Percentiles rank a stretch among this genome's conserved stretches.
Conservation (phyloP, 2,888 invertebrate species). For the Andricus quercusramuli region DNA sequence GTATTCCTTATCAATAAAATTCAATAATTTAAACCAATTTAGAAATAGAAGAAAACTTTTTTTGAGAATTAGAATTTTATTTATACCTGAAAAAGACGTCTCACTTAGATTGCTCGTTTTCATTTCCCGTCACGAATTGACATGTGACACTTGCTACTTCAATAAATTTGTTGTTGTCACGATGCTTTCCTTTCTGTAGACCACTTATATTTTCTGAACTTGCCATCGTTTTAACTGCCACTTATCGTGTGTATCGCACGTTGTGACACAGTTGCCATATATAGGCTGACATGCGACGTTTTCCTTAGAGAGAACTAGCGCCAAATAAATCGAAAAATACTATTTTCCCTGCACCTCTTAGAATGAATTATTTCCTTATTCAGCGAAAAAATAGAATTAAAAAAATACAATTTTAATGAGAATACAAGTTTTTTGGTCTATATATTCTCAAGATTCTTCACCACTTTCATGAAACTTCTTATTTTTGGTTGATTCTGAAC, state of each 20-base stretch:
- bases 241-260: background rate
- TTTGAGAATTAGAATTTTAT: background rate
- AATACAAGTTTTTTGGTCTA: too few species aligned
- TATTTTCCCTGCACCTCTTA: background rate
- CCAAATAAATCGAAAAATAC: background rate
- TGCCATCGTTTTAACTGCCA: constrained; percentile 7
- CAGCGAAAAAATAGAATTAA: background rate
- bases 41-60: background rate
- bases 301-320: background rate
- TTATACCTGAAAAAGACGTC: background rate
- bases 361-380: background rate
- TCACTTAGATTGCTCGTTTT: background rate
- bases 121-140: background rate
- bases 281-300: background rate
- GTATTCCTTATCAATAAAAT: too few species aligned
- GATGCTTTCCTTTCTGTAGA: background rate
- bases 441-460: background rate
- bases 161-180: background rate
- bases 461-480: background rate
- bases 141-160: background rate
- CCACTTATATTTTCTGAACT: background rate
- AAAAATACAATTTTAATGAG: background rate
- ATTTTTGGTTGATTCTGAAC: background rate
- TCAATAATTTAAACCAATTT: background rate
- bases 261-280: background rate